Conservation (phyloP, 2,888 invertebrate species). For the Saturnia pavonia region DNA sequence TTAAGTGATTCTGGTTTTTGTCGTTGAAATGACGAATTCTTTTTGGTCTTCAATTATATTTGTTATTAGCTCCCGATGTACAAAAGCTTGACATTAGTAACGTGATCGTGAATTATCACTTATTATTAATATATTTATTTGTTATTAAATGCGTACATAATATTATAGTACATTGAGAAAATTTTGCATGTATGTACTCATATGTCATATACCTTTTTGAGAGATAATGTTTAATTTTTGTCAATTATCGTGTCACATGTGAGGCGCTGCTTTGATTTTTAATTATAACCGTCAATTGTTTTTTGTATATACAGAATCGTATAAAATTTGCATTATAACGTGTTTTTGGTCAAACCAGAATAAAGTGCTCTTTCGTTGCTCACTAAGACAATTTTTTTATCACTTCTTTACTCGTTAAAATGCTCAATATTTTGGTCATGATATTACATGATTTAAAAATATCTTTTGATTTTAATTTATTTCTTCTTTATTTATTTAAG, state of each 20-base stretch:
- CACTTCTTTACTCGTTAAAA: slow-evolving; percentile 75
- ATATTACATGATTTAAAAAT: slow-evolving; percentile 71
- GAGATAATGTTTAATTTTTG: slow-evolving; percentile 69
- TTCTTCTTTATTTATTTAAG: slow-evolving; percentile 57
- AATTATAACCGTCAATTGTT: slow-evolving; percentile 70
- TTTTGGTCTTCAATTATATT: slow-evolving; percentile 11
- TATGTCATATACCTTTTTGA: slow-evolving; percentile 53
- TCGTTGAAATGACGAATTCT: slow-evolving; percentile 34
- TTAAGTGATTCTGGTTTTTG: slow-evolving; percentile 70
- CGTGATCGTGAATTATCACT: slow-evolving; percentile 22
- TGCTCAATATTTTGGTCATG: slow-evolving; percentile 78
- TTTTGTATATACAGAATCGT: slow-evolving; percentile 51
- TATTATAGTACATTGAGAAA: slow-evolving; percentile 40
- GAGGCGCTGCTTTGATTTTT: slow-evolving; percentile 54
- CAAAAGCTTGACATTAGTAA: slow-evolving; percentile 28
- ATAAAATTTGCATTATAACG: slow-evolving; percentile 49
- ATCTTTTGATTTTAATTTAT: slow-evolving; percentile 64
- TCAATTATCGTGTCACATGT: slow-evolving; percentile 70
- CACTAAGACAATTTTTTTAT: slow-evolving; percentile 53
- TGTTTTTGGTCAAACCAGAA: slow-evolving; percentile 74
- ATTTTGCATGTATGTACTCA: slow-evolving; percentile 56
- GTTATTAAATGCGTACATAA: slow-evolving; percentile 63
- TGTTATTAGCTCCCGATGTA: slow-evolving; percentile 24
- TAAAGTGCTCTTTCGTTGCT: slow-evolving; percentile 74
- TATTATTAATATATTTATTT: slow-evolving; percentile 60